Evolutionary conservation across 2,888 invertebrate genomes (phyloP).

Genomic region (Luperina testacea): DNA sequence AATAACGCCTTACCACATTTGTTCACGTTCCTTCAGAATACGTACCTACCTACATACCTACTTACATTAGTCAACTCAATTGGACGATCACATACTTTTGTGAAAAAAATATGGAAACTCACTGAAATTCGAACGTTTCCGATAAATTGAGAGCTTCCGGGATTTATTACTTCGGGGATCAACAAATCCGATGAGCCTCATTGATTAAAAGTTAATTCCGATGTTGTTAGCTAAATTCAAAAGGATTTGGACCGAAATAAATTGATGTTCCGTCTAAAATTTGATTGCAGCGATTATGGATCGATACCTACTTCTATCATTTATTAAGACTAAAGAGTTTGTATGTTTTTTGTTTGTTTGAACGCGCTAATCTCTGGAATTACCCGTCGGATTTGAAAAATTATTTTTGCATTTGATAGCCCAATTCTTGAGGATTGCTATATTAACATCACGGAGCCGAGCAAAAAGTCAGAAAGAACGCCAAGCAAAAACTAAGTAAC

Average conservation of each 20-base stretch:
- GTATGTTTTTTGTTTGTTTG: background rate
- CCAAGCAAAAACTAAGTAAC: background rate
- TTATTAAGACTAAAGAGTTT: background rate
- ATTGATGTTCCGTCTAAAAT: slow-evolving; percentile 10
- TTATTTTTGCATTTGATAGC: background rate
- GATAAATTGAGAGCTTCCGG: slow-evolving; percentile 29
- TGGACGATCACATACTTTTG: background rate
- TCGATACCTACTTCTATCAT: background rate
- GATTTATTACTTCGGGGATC: slow-evolving; percentile 38
- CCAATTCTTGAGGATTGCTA: background rate
- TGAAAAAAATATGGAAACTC: background rate
- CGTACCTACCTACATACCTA: background rate
- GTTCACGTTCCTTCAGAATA: background rate
- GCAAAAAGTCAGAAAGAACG: background rate
- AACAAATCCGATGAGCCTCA: slow-evolving; percentile 14
- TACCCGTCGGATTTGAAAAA: background rate
- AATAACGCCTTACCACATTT: background rate
- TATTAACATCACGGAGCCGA: background rate
- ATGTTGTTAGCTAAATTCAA: slow-evolving; percentile 1
- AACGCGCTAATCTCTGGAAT: background rate
- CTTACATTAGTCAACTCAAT: background rate
- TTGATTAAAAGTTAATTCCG: slow-evolving; percentile 41
- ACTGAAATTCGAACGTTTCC: slow-evolving; percentile 14
- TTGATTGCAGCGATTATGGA: background rate
- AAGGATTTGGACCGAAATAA: slow-evolving; percentile 6